Evolutionary conservation across 1,140 invertebrate genomes (phyloP).

Genomic region (Drosophila subobscura): DNA sequence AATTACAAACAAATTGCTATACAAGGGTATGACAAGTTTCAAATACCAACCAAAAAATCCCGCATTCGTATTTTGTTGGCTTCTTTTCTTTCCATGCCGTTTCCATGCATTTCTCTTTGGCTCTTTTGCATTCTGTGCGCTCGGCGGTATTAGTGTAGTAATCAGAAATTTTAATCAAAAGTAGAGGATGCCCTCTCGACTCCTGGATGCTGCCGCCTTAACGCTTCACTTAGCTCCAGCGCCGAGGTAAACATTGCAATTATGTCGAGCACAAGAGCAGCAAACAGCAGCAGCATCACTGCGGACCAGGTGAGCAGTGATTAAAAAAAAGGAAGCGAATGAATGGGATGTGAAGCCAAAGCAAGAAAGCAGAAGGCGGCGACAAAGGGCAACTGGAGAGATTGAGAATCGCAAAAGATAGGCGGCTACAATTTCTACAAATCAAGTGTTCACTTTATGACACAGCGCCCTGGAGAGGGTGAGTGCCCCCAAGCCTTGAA

Average conservation of each 20-base stretch:
- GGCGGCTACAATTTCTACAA: slow-evolving; percentile 60
- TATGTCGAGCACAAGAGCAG: slow-evolving; percentile 63
- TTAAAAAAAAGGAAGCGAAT: slow-evolving; percentile 52
- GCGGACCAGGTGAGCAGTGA: slow-evolving; percentile 67
- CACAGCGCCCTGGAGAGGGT: slow-evolving; percentile 9
- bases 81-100: slow-evolving; percentile 20
- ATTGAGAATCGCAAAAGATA: slow-evolving; percentile 19
- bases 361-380: not conserved
- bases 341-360: not conserved
- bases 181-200: slow-evolving; percentile 36
- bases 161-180: slow-evolving; percentile 83
- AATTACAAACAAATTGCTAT: too few relatives aligned
- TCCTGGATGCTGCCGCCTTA: slow-evolving; percentile 56
- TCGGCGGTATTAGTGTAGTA: slow-evolving; percentile 69
- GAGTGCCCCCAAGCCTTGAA: too few relatives aligned
- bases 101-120: slow-evolving; percentile 39
- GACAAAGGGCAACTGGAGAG: not conserved
- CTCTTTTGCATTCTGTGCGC: slow-evolving; percentile 58
- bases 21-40: too few relatives aligned
- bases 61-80: slow-evolving; percentile 9
- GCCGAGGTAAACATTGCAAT: slow-evolving; percentile 76
- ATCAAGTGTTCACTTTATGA: slow-evolving; percentile 72
- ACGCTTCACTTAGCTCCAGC: slow-evolving; percentile 74
- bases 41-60: too few relatives aligned
- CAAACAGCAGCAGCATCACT: slow-evolving; percentile 17